Conservation (phyloP, 2,888 invertebrate genomes). For the Dolichopus griseipennis region DNA sequence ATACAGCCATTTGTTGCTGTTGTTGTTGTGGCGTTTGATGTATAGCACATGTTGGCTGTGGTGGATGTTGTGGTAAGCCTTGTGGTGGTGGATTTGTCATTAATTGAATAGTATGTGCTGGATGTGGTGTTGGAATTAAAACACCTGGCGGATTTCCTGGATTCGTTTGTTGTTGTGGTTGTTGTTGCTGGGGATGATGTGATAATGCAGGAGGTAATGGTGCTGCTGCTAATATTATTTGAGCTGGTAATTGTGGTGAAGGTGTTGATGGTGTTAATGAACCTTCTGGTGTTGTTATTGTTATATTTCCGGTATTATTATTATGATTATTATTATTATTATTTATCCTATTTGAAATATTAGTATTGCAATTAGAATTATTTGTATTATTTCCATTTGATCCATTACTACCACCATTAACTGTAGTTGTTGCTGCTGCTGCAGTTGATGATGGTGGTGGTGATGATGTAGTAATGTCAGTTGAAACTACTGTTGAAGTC, state of each 20-base stretch:
- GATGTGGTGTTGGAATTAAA: neutral
- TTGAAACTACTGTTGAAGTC: neutral
- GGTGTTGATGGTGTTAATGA: constrained; percentile 9
- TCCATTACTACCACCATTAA: neutral
- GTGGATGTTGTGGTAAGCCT: constrained; percentile 10
- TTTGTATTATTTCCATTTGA: neutral
- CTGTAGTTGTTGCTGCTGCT: neutral
- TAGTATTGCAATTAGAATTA: neutral
- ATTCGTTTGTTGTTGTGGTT: constrained; percentile 10
- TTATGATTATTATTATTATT: neutral
- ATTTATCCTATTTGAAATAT: neutral
- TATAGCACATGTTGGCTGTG: constrained; percentile 33
- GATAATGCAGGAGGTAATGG: neutral
- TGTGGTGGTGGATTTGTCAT: constrained; percentile 9
- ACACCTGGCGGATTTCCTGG: constrained; percentile 7
- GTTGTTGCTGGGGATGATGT: constrained; percentile 10
- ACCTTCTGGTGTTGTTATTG: constrained; percentile 7
- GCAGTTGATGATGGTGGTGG: neutral
- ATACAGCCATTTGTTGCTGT: constrained; percentile 38
- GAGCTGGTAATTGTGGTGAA: constrained; percentile 7
- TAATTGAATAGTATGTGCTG: constrained; percentile 8
- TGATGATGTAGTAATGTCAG: neutral
- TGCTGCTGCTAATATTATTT: neutral
- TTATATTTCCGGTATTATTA: neutral
- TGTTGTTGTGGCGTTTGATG: constrained; percentile 35